Percentiles rank a stretch among this genome's conserved stretches.
Conservation (phyloP, 2,888 invertebrate species). For the Dimorphilus gyrociliatus region DNA sequence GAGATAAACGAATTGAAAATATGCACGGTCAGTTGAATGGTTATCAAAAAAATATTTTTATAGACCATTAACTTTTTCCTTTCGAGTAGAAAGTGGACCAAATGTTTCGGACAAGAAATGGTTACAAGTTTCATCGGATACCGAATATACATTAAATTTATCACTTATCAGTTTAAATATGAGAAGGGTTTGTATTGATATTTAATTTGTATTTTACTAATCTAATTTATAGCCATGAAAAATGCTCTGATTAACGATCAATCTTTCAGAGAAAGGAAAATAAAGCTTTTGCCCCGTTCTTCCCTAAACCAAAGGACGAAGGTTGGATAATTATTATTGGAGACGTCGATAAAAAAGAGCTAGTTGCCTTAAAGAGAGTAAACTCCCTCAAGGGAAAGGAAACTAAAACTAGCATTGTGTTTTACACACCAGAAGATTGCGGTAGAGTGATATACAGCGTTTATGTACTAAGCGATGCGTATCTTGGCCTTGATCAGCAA, state of each 20-base stretch:
- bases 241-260: not conserved
- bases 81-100: too few species aligned
- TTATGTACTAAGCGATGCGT: slow-evolving; percentile 76
- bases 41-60: too few species aligned
- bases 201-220: too few species aligned
- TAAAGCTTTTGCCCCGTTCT: slow-evolving; percentile 60
- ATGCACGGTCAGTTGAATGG: slow-evolving; percentile 4
- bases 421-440: slow-evolving; percentile 45
- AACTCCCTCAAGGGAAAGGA: slow-evolving; percentile 20
- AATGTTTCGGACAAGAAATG: slow-evolving; percentile 40
- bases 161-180: slow-evolving; percentile 27
- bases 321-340: slow-evolving; percentile 85
- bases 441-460: slow-evolving; percentile 58
- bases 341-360: slow-evolving; percentile 50
- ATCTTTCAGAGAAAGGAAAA: slow-evolving; percentile 27
- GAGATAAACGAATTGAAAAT: slow-evolving; percentile 10
- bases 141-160: slow-evolving; percentile 55
- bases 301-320: slow-evolving; percentile 82
- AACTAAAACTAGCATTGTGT: too few species aligned
- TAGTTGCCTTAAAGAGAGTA: slow-evolving; percentile 64
- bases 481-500: slow-evolving; percentile 83
- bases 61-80: too few species aligned
- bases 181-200: slow-evolving; percentile 16
- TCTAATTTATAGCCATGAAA: too few species aligned
- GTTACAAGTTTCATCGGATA: slow-evolving; percentile 50